Conservation (phyloP, 2,797 vertebrate genomes). For the Falco cherrug region DNA sequence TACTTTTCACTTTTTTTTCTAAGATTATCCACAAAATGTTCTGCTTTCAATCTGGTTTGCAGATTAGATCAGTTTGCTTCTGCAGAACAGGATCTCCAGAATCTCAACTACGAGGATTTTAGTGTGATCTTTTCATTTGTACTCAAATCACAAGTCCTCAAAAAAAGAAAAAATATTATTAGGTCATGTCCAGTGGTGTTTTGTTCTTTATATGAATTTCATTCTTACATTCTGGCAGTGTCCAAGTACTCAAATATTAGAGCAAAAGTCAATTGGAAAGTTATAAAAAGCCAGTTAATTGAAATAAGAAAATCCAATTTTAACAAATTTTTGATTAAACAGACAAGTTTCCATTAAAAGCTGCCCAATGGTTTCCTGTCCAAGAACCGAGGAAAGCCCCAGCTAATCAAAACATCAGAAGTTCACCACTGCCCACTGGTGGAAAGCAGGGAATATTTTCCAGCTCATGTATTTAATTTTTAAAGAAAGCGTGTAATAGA, state of each 20-base stretch:
- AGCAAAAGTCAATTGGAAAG: background rate
- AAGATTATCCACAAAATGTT: background rate
- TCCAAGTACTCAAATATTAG: background rate
- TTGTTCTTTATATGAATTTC: background rate
- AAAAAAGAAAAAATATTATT: background rate
- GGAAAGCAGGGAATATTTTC: background rate
- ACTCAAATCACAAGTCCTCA: background rate
- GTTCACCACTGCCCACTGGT: background rate
- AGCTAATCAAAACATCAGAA: background rate
- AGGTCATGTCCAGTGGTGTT: no score
- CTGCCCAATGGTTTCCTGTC: background rate
- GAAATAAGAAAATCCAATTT: background rate
- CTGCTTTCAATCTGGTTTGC: background rate
- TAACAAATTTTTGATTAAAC: background rate
- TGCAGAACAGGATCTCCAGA: background rate
- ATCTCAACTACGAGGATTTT: background rate
- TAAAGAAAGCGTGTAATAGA: background rate
- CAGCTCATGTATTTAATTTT: background rate
- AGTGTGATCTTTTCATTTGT: background rate
- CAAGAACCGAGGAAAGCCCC: background rate
- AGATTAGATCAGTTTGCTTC: background rate
- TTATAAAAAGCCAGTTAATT: background rate
- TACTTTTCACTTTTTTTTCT: background rate
- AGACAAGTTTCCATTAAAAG: background rate
- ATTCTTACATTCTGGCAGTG: background rate